A percentile compares a stretch with the other conserved stretches of the same genome.
phyloP scores from a whole-genome alignment of 2,888 invertebrate species.

The Leucania comma region DNA sequence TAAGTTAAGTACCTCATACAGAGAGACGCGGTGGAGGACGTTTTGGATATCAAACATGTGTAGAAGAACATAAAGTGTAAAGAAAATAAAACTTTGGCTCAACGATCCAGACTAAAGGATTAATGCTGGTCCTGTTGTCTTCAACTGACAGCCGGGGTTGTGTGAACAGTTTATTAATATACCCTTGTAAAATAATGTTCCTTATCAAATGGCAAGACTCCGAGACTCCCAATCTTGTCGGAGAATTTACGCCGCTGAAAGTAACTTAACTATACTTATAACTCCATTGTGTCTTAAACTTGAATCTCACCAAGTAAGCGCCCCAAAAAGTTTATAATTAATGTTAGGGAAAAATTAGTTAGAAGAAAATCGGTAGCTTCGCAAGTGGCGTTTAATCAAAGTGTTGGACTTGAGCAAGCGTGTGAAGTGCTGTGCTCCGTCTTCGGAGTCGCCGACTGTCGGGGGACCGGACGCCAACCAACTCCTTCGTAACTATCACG shows the following conservation, averaged over 20 bases:
- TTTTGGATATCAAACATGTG: not conserved
- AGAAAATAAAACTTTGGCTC: too few relatives aligned
- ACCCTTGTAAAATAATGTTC: conserved; percentile 25
- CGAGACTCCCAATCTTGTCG: conserved; percentile 50
- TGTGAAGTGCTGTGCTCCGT: conserved; percentile 57
- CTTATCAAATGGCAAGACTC: conserved; percentile 11
- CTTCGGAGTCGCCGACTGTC: conserved; percentile 32
- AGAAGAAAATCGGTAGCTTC: conserved; percentile 74
- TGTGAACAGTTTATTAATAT: conserved; percentile 12
- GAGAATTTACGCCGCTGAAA: conserved; percentile 63
- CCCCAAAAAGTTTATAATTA: conserved; percentile 82
- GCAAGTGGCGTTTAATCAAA: conserved; percentile 79
- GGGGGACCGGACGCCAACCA: conserved; percentile 48
- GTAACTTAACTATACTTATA: conserved; percentile 64
- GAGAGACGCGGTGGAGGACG: too few relatives aligned
- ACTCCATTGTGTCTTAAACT: conserved; percentile 75
- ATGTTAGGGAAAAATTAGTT: conserved; percentile 77
- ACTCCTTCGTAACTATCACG: conserved; percentile 53
- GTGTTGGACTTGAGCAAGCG: conserved; percentile 64
- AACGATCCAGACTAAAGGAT: not conserved
- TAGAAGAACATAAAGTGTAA: not conserved
- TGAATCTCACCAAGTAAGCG: conserved; percentile 67
- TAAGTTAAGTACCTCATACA: too few relatives aligned
- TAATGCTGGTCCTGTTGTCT: not conserved
- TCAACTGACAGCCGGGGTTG: not conserved